These are phyloP conservation scores for Lepisosteus osseus DNA, from an alignment of 2,113 vertebrate genomes.

Conservation along the genomic window DNA sequence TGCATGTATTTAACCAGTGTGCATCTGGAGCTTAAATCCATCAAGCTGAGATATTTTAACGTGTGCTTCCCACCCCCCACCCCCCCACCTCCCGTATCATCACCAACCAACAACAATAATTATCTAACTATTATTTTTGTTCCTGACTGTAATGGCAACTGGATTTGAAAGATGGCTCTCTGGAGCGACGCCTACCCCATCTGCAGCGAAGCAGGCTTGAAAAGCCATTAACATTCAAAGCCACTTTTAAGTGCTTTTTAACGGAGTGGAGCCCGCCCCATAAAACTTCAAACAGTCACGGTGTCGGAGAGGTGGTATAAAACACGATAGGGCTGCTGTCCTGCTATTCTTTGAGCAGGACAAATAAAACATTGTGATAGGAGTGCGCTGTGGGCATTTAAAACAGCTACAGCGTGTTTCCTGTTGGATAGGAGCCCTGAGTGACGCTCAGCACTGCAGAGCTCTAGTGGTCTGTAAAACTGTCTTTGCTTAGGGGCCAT, in stretches of 20 bases:
- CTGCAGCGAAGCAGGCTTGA: constrained; percentile 49
- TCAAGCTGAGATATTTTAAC: too few species aligned
- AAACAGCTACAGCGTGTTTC: neutral
- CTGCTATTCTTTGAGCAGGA: constrained; percentile 4
- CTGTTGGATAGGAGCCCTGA: neutral
- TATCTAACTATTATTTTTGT: too few species aligned
- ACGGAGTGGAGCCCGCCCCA: constrained; percentile 49
- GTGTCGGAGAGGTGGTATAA: constrained; percentile 24
- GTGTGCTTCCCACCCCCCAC: too few species aligned
- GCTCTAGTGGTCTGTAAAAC: too few species aligned
- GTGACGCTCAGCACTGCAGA: too few species aligned
- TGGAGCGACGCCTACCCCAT: constrained; percentile 37
- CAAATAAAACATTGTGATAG: neutral
- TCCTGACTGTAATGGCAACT: too few species aligned
- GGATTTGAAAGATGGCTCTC: neutral
- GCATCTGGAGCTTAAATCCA: too few species aligned
- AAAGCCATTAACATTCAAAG: constrained; percentile 62
- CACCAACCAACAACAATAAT: too few species aligned
- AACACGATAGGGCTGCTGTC: constrained; percentile 4
- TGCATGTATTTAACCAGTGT: too few species aligned
- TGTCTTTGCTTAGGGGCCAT: too few species aligned
- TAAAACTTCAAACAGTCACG: constrained; percentile 55
- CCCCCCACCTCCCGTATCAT: too few species aligned
- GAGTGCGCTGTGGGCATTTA: neutral
- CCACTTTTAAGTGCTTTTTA: constrained; percentile 56